These are phyloP conservation scores for Listrodromus nycthemerus DNA, from an alignment of 2,888 invertebrate species.

Conservation along the genomic window DNA sequence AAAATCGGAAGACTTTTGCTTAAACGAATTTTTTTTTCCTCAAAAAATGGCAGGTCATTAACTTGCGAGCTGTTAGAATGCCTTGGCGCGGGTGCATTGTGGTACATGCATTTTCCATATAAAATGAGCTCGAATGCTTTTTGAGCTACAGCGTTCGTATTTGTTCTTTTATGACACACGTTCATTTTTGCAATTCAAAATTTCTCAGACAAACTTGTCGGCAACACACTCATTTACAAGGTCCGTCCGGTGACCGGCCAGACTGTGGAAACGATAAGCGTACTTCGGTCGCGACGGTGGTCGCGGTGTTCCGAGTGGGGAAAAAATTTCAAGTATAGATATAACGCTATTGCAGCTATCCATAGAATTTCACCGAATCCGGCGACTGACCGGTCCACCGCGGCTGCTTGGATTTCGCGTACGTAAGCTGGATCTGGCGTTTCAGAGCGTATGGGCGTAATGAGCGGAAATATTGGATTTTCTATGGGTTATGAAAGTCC, in stretches of 20 bases:
- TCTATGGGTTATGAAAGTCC: conserved; percentile 1
- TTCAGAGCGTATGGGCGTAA: background rate
- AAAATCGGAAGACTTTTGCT: background rate
- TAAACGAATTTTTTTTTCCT: background rate
- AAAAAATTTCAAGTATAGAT: conserved; percentile 32
- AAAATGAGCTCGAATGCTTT: background rate
- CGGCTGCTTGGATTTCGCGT: conserved; percentile 26
- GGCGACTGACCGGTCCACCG: conserved; percentile 18
- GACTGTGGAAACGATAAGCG: conserved; percentile 44
- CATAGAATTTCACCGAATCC: conserved; percentile 36
- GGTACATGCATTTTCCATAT: background rate
- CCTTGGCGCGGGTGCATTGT: background rate
- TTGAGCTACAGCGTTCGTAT: conserved; percentile 45
- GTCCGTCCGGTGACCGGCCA: conserved; percentile 16
- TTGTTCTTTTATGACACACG: background rate
- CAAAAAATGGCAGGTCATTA: background rate
- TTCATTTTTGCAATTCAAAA: conserved; percentile 67
- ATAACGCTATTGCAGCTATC: conserved; percentile 41
- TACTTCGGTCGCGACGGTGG: conserved; percentile 1
- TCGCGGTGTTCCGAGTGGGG: background rate
- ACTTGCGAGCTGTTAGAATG: background rate
- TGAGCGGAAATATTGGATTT: conserved; percentile 10
- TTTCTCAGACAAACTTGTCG: conserved; percentile 19
- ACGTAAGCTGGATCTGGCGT: conserved; percentile 49
- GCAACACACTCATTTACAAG: conserved; percentile 54